Conservation (phyloP, 2,888 invertebrate species). For the Aphidoletes aphidimyza region DNA sequence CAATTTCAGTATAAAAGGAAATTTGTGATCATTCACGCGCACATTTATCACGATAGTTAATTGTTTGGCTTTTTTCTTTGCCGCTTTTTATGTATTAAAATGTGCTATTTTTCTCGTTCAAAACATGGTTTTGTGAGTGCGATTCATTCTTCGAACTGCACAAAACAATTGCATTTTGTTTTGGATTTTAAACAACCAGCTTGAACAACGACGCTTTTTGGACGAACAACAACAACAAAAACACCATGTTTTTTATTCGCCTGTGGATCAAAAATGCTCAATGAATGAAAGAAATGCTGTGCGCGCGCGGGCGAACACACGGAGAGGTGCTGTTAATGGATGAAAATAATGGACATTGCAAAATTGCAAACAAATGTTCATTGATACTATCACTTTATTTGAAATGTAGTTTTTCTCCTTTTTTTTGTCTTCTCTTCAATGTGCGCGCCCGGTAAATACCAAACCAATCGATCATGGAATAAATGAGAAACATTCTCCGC, state of each 20-base stretch:
- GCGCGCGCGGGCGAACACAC: no score
- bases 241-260: neutral
- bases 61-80: constrained; percentile 51
- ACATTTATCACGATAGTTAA: constrained; percentile 51
- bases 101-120: no score
- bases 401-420: neutral
- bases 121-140: constrained; percentile 3
- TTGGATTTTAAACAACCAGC: neutral
- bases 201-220: neutral
- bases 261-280: neutral
- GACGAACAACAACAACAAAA: neutral
- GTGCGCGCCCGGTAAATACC: neutral
- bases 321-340: neutral
- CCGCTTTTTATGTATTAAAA: constrained; percentile 41
- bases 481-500: constrained; percentile 15
- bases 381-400: neutral
- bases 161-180: constrained; percentile 27
- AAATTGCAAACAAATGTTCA: constrained; percentile 19
- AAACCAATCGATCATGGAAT: constrained; percentile 32
- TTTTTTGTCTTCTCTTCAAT: no score
- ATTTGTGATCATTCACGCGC: constrained; percentile 51
- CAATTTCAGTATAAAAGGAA: neutral
- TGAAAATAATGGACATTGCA: neutral
- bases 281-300: neutral
- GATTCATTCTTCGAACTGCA: neutral